Evolutionary conservation across 1,140 invertebrate species (phyloP).

Genomic region (Ceratina australensis): DNA sequence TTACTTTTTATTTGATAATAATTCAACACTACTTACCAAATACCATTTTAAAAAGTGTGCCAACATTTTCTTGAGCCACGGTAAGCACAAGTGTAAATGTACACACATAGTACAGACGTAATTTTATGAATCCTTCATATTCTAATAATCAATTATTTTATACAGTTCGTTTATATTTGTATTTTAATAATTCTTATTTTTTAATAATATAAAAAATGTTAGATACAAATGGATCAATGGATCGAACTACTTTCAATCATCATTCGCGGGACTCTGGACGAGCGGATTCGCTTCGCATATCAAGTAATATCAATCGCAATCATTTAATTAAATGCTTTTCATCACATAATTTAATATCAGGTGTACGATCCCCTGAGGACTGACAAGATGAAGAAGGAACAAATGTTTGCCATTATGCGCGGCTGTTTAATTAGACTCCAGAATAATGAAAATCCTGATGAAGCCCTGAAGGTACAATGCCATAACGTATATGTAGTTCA

Average conservation of each 20-base stretch:
- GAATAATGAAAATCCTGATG: constrained; percentile 84
- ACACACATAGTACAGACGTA: too few relatives aligned
- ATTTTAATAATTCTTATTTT: too few relatives aligned
- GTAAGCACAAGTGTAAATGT: too few relatives aligned
- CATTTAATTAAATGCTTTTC: not conserved
- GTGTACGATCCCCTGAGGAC: constrained; percentile 86
- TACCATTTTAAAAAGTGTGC: too few relatives aligned
- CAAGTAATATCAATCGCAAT: constrained; percentile 74
- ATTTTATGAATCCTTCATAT: too few relatives aligned
- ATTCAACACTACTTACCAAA: too few relatives aligned
- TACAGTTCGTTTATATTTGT: too few relatives aligned
- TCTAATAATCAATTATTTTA: too few relatives aligned
- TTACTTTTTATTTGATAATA: too few relatives aligned
- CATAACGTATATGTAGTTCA: too few relatives aligned
- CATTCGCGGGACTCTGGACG: constrained; percentile 83
- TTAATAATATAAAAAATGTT: not conserved
- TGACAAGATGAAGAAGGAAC: constrained; percentile 84
- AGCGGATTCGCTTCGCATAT: constrained; percentile 84
- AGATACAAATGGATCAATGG: constrained; percentile 84
- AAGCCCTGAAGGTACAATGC: constrained; percentile 81
- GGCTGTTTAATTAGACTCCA: constrained; percentile 82
- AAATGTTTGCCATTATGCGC: constrained; percentile 88
- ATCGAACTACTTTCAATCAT: constrained; percentile 84
- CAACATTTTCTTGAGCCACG: too few relatives aligned
- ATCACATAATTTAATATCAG: constrained; percentile 65